phyloP scores from a whole-genome alignment of 2,797 vertebrate species.

The Zonotrichia albicollis region DNA sequence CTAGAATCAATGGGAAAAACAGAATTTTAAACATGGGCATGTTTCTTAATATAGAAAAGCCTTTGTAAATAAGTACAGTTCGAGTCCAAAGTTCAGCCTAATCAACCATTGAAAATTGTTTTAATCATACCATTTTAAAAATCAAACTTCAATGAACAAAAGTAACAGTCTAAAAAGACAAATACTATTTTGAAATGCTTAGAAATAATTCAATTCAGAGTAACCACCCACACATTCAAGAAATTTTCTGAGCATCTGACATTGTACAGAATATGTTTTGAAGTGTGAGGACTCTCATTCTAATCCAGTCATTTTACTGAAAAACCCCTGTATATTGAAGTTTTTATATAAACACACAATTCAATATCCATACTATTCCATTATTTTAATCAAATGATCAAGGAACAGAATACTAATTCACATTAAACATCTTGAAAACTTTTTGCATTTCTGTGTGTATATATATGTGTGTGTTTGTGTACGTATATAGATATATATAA shows the following conservation, averaged over 20 bases:
- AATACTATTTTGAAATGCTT: background rate
- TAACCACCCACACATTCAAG: background rate
- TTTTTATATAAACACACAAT: background rate
- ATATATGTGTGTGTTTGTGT: accelerated
- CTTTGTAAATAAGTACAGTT: background rate
- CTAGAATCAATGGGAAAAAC: constrained; percentile 66
- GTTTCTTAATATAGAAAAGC: background rate
- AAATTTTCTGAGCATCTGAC: background rate
- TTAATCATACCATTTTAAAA: background rate
- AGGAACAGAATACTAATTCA: background rate
- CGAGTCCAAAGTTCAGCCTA: background rate
- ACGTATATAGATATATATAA: background rate
- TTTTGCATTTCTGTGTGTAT: background rate
- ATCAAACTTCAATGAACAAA: background rate
- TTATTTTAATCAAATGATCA: background rate
- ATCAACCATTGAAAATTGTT: background rate
- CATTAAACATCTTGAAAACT: background rate
- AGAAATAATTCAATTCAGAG: background rate
- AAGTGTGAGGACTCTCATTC: background rate
- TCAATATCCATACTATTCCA: background rate
- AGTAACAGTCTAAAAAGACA: background rate
- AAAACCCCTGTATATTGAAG: background rate
- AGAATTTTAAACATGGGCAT: background rate
- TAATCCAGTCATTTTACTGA: background rate
- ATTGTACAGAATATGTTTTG: background rate